Evolutionary conservation across 2,888 invertebrate genomes (phyloP).

Genomic region (Plutella xylostella): DNA sequence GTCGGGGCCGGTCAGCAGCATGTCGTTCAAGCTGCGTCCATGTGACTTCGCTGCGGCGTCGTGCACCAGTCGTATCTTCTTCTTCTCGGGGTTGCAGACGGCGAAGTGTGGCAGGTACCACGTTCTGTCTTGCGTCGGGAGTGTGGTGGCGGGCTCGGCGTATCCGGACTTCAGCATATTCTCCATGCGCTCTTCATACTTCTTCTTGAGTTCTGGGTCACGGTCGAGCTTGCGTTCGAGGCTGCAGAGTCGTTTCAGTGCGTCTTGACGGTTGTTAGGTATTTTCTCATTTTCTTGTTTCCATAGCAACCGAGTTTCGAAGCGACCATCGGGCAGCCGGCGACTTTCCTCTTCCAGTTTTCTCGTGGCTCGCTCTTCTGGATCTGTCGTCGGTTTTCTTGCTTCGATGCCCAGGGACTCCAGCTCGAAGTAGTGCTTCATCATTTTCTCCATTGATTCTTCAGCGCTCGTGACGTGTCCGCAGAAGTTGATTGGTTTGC

Average conservation of each 20-base stretch:
- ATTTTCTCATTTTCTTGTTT: no score
- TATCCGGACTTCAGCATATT: not conserved
- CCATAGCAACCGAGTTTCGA: no score
- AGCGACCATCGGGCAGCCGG: no score
- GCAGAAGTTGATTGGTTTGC: no score
- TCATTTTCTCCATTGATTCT: no score
- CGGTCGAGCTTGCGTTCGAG: not conserved
- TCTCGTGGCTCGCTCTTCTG: no score
- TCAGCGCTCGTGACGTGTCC: no score
- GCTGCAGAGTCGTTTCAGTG: not conserved
- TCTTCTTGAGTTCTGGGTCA: not conserved
- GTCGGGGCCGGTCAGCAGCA: constrained; percentile 16
- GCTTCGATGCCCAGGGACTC: no score
- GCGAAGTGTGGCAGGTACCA: constrained; percentile 5
- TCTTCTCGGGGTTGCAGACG: not conserved
- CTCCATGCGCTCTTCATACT: not conserved
- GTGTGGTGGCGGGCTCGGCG: not conserved
- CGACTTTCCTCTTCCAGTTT: no score
- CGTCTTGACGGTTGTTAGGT: no score
- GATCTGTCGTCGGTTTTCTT: no score
- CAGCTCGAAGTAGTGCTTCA: no score
- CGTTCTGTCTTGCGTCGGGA: not conserved
- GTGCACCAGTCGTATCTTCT: not conserved
- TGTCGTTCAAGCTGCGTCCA: not conserved
- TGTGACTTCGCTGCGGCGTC: not conserved